A percentile compares a stretch with the other conserved stretches of the same genome.
Conservation (phyloP, 2,888 invertebrate genomes). For the Rhingia rostrata region DNA sequence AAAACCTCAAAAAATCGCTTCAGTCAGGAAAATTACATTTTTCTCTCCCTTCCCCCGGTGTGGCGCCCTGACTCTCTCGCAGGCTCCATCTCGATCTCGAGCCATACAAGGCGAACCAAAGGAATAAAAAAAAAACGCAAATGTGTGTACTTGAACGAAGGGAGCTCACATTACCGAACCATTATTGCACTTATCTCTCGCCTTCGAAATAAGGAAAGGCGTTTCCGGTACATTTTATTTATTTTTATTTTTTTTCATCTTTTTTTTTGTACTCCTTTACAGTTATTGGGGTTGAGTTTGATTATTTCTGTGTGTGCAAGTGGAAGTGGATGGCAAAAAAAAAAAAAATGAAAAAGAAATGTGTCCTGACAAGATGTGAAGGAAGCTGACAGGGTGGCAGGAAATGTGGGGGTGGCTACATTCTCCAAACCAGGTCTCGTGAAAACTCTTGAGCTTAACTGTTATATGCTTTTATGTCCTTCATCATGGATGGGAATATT, state of each 20-base stretch:
- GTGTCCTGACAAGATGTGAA: constrained; percentile 55
- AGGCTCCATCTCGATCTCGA: constrained; percentile 1
- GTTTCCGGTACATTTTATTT: constrained; percentile 74
- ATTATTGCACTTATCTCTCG: constrained; percentile 74
- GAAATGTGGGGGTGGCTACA: constrained; percentile 29
- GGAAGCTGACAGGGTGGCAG: constrained; percentile 16
- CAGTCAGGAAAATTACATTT: constrained; percentile 66
- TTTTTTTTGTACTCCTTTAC: constrained; percentile 16
- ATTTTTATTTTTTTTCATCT: constrained; percentile 41
- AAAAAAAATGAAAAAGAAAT: constrained; percentile 29
- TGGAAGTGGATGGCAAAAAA: constrained; percentile 21
- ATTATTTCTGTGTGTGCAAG: constrained; percentile 65
- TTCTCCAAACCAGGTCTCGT: constrained; percentile 33
- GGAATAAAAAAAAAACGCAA: constrained; percentile 13
- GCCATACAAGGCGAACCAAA: not conserved
- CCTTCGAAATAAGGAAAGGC: constrained; percentile 74
- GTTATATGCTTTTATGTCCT: constrained; percentile 74
- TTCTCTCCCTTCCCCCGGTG: not conserved
- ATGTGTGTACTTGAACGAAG: constrained; percentile 63
- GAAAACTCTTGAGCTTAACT: constrained; percentile 63
- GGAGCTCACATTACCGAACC: constrained; percentile 73
- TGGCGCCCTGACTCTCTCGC: not conserved
- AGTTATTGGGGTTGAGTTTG: constrained; percentile 57
- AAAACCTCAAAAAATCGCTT: constrained; percentile 54
- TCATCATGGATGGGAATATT: constrained; percentile 53